Evolutionary conservation across 2,888 invertebrate genomes (phyloP).

Genomic region (Macrophya alboannulata): DNA sequence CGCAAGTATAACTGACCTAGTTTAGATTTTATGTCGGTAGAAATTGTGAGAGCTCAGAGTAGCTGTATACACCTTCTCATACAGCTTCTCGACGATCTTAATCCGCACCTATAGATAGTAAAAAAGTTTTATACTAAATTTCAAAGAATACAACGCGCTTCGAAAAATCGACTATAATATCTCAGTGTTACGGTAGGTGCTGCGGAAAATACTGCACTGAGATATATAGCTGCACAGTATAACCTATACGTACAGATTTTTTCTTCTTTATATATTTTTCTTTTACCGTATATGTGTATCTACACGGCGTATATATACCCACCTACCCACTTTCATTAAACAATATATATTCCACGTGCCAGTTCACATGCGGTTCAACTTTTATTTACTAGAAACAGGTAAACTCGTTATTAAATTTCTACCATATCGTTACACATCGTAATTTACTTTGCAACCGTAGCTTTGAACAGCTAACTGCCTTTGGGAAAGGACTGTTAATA

Average conservation of each 20-base stretch:
- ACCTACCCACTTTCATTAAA: constrained; percentile 14
- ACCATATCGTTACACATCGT: background rate
- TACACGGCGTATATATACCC: background rate
- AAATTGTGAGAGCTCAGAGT: background rate
- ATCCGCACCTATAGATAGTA: background rate
- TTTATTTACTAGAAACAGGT: background rate
- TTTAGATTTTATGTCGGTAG: background rate
- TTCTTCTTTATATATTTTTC: background rate
- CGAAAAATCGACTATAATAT: background rate
- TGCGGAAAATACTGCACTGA: background rate
- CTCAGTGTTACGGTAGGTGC: background rate
- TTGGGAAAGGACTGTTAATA: background rate
- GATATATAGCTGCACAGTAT: background rate
- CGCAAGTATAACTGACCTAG: constrained; percentile 26
- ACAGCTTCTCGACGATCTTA: constrained; percentile 11
- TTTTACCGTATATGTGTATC: background rate
- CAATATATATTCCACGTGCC: constrained; percentile 42
- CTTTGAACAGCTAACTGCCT: background rate
- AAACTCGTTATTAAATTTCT: constrained; percentile 38
- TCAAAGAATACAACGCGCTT: background rate
- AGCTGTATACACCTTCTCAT: background rate
- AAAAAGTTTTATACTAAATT: constrained; percentile 1
- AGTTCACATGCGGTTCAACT: constrained; percentile 27
- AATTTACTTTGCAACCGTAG: background rate
- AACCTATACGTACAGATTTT: no score